Conservation (phyloP, 1,140 invertebrate species). For the Bathynomus jamesi region DNA sequence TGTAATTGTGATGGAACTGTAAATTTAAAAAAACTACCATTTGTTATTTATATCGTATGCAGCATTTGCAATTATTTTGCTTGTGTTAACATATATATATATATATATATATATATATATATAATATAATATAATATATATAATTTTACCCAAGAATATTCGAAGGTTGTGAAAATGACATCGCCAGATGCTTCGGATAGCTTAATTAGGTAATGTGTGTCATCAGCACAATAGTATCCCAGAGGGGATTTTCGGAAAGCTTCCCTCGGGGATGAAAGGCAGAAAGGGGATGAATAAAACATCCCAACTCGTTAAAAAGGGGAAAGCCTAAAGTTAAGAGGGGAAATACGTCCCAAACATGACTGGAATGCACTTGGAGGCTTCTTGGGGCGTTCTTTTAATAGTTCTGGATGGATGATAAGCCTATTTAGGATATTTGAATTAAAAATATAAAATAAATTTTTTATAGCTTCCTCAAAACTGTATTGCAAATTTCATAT, state of each 20-base stretch:
- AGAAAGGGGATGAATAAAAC: not conserved
- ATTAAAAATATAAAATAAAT: too few relatives aligned
- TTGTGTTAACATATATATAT: not conserved
- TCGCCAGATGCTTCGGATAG: not conserved
- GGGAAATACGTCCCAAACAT: too few relatives aligned
- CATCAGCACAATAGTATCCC: not conserved
- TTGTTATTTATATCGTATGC: not conserved
- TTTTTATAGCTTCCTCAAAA: too few relatives aligned
- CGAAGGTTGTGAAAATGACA: not conserved
- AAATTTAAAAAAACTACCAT: not conserved
- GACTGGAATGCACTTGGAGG: too few relatives aligned
- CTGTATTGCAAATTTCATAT: too few relatives aligned
- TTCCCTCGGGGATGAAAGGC: not conserved
- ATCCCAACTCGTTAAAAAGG: too few relatives aligned
- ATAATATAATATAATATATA: not conserved
- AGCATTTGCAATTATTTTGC: not conserved
- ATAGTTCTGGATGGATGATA: too few relatives aligned
- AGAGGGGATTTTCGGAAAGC: not conserved
- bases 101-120: conserved; percentile 3
- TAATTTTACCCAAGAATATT: not conserved
- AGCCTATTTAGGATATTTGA: too few relatives aligned
- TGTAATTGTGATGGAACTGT: not conserved
- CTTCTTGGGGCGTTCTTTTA: too few relatives aligned
- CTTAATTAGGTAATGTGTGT: conserved; percentile 1
- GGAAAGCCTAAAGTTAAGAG: too few relatives aligned